Evolutionary conservation across 2,113 vertebrate species (phyloP).

Genomic region (Pholis gunnellus): DNA sequence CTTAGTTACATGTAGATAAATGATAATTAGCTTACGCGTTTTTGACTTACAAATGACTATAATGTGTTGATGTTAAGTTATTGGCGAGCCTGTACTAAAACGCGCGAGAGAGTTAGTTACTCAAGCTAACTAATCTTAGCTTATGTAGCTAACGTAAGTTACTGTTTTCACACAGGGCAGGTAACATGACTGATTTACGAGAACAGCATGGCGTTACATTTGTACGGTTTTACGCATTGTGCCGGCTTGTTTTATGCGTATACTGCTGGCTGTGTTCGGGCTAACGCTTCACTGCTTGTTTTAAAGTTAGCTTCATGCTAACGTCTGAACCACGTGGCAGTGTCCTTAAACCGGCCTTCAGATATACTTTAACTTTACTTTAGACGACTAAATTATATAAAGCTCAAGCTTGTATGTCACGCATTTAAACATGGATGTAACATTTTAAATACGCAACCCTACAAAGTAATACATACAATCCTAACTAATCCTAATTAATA

Average conservation of each 20-base stretch:
- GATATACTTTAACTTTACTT: too few relatives aligned
- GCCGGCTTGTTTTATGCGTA: rapidly evolving
- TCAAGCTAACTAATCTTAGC: neutral
- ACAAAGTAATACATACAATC: too few relatives aligned
- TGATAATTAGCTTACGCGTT: rapidly evolving
- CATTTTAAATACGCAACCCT: too few relatives aligned
- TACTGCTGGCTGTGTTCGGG: rapidly evolving
- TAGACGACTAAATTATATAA: too few relatives aligned
- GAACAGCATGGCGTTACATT: neutral
- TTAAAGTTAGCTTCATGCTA: neutral
- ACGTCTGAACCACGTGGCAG: slow-evolving; percentile 43
- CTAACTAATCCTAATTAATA: too few relatives aligned
- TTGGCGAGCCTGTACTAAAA: neutral
- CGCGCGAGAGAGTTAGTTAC: neutral
- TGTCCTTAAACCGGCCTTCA: neutral
- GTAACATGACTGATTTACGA: neutral
- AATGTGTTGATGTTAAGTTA: rapidly evolving
- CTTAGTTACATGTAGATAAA: neutral
- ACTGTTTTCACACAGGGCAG: neutral
- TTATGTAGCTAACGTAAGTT: neutral
- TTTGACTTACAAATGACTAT: rapidly evolving
- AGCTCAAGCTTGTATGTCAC: too few relatives aligned
- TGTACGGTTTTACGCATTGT: rapidly evolving
- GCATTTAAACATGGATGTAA: too few relatives aligned
- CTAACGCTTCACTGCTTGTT: neutral